Percentiles rank a stretch among this genome's conserved stretches.
phyloP scores from a whole-genome alignment of 2,113 vertebrate species.

The Grallaria varia region DNA sequence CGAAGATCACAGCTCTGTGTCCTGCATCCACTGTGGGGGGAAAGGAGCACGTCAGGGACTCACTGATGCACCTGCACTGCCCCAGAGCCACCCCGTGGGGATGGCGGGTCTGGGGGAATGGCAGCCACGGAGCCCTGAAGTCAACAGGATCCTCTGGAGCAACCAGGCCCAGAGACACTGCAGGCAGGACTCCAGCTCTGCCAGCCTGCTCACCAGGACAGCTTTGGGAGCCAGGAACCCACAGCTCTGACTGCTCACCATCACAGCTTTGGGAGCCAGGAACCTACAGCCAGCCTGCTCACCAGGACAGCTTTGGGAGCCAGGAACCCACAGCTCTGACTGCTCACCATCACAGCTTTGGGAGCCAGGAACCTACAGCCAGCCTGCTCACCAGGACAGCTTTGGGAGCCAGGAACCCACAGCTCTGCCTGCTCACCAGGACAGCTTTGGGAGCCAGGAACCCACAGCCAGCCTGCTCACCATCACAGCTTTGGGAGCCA shows the following conservation, averaged over 20 bases:
- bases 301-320: rapidly evolving
- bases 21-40: slow-evolving; percentile 87
- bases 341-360: rapidly evolving
- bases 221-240: rapidly evolving
- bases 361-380: rapidly evolving
- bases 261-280: rapidly evolving
- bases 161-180: too few species aligned
- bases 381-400: too few species aligned
- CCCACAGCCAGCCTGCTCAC: not conserved
- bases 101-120: too few species aligned
- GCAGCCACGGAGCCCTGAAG: too few species aligned
- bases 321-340: rapidly evolving
- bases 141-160: too few species aligned
- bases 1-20: slow-evolving; percentile 93
- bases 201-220: not conserved
- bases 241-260: too few species aligned
- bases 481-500: too few species aligned
- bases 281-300: too few species aligned
- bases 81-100: too few species aligned
- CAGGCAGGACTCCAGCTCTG: too few species aligned
- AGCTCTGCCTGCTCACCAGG: too few species aligned
- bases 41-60: not conserved
- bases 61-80: too few species aligned
- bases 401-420: rapidly evolving
- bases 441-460: rapidly evolving